A percentile compares a stretch with the other conserved stretches of the same genome.
These are phyloP conservation scores for Schlechtendalia chinensis DNA, from an alignment of 1,140 invertebrate genomes.

Conservation along the genomic window DNA sequence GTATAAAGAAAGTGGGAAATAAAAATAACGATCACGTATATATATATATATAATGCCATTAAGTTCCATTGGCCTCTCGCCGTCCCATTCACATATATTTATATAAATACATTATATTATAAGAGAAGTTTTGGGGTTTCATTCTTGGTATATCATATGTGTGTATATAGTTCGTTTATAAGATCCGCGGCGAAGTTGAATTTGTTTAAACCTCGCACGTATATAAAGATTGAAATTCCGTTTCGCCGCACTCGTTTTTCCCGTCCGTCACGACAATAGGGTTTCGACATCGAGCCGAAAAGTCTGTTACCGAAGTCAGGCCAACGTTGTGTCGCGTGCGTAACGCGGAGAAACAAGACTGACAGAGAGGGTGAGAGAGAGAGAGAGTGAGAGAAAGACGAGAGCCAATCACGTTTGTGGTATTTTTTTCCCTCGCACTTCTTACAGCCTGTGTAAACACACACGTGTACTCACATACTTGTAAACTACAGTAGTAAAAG, in stretches of 20 bases:
- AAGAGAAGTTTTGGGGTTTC: conserved; percentile 2
- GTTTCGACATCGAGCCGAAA: neutral
- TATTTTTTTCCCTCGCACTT: neutral
- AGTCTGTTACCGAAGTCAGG: neutral
- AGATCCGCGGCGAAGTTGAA: neutral
- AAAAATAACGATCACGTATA: conserved; percentile 27
- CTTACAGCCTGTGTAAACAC: neutral
- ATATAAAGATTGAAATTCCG: conserved; percentile 17
- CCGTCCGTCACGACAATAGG: neutral
- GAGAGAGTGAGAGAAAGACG: neutral
- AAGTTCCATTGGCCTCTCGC: neutral
- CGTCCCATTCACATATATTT: neutral
- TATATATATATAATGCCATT: conserved; percentile 20
- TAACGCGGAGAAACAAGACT: no score
- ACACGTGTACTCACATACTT: conserved; percentile 2
- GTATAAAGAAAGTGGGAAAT: no score
- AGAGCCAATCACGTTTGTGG: conserved; percentile 15
- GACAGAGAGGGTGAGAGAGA: neutral
- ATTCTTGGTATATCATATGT: neutral
- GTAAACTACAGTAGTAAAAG: conserved; percentile 22
- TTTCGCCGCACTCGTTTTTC: neutral
- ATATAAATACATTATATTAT: no score
- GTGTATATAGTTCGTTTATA: neutral
- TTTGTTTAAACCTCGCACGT: conserved; percentile 11
- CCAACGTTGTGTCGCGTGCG: no score